Evolutionary conservation across 2,113 vertebrate genomes (phyloP).

Genomic region (Xenopus tropicalis): DNA sequence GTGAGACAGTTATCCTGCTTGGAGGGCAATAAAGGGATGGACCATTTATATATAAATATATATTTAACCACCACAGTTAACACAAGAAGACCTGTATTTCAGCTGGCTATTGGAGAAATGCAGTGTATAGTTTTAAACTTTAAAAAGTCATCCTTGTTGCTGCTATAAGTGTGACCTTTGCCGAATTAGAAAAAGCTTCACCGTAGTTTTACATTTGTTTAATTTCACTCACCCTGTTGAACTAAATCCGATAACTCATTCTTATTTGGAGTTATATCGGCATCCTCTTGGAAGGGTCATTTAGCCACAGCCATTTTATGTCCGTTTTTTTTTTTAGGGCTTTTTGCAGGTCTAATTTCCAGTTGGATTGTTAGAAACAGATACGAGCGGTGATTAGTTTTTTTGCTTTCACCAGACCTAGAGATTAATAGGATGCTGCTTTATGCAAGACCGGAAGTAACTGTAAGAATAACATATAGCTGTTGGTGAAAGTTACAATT

Average conservation of each 20-base stretch:
- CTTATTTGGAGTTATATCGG: no score
- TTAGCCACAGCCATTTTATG: no score
- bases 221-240: background rate
- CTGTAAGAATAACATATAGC: background rate
- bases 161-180: conserved; percentile 18
- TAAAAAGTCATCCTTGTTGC: background rate
- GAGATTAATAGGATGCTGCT: conserved; percentile 5
- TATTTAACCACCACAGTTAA: background rate
- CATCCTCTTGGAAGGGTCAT: no score
- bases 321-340: background rate
- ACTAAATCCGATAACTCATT: no score
- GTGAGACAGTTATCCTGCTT: background rate
- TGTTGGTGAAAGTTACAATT: background rate
- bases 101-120: conserved; percentile 3
- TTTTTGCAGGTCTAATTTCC: background rate
- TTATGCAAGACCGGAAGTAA: conserved; percentile 1
- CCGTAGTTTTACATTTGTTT: background rate
- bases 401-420: background rate
- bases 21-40: background rate
- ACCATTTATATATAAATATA: background rate
- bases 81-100: background rate
- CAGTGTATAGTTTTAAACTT: conserved; percentile 10
- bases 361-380: background rate
- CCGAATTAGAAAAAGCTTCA: conserved; percentile 2
- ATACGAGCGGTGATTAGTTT: background rate